These are phyloP conservation scores for Saguinus imperator DNA, from an alignment of 2,113 vertebrate genomes.

Conservation along the genomic window DNA sequence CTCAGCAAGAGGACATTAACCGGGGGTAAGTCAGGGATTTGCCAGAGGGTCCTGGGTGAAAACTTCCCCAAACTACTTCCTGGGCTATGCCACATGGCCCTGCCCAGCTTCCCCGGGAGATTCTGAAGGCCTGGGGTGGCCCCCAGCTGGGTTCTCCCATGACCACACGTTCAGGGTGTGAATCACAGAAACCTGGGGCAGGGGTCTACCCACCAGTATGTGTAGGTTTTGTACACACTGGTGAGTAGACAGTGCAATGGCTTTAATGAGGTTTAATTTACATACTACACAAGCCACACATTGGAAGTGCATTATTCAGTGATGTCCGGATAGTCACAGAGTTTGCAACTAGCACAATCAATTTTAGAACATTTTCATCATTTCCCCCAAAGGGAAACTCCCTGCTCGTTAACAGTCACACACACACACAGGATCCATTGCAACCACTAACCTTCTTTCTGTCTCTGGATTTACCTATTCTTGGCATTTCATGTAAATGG, in stretches of 20 bases:
- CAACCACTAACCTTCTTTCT: neutral
- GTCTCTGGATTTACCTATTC: neutral
- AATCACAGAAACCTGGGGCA: neutral
- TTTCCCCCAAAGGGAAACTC: neutral
- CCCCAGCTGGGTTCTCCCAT: neutral
- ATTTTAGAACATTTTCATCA: neutral
- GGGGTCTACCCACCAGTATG: accelerated
- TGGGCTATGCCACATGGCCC: neutral
- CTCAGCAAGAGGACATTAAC: neutral
- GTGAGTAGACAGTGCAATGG: too few relatives aligned
- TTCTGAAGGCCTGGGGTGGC: neutral
- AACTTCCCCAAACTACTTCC: neutral
- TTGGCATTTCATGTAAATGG: neutral
- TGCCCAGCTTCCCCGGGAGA: neutral
- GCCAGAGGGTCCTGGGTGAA: accelerated
- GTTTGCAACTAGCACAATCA: neutral
- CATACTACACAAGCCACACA: neutral
- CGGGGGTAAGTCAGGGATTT: neutral
- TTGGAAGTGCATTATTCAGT: neutral
- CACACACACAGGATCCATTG: accelerated
- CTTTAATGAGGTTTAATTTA: neutral
- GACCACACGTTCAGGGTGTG: neutral
- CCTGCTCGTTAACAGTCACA: neutral
- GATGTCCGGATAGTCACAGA: neutral
- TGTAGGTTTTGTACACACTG: neutral